These are phyloP conservation scores for Gymnobelideus leadbeateri DNA, from an alignment of 2,113 vertebrate species.

Conservation along the genomic window DNA sequence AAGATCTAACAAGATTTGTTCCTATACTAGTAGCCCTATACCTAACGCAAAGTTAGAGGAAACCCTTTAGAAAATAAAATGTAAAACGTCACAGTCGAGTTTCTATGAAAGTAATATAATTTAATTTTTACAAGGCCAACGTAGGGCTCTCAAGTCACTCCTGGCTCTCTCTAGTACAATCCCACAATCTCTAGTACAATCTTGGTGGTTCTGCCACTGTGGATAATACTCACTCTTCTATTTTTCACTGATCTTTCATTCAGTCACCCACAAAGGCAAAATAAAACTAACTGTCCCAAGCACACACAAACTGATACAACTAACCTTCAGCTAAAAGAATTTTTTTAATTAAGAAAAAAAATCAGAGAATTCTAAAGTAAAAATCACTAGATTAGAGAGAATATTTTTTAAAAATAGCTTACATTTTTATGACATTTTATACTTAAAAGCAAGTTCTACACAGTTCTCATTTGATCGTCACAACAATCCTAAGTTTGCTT, in stretches of 20 bases:
- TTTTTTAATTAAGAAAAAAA: not conserved
- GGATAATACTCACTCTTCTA: not conserved
- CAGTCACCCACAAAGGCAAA: not conserved
- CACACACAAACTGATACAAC: not conserved
- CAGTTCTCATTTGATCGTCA: not conserved
- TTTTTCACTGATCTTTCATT: not conserved
- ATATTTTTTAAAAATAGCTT: not conserved
- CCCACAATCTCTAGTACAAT: not conserved
- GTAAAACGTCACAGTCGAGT: slow-evolving; percentile 38
- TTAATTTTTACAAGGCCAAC: not conserved
- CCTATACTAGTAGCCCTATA: not conserved
- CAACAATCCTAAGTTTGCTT: not conserved
- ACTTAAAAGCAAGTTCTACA: not conserved
- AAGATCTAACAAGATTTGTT: slow-evolving; percentile 47
- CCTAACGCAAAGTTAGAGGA: slow-evolving; percentile 40
- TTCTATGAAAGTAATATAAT: not conserved
- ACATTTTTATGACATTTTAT: not conserved
- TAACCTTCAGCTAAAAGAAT: not conserved
- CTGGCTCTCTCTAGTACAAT: not conserved
- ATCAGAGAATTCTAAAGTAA: not conserved
- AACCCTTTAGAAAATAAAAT: slow-evolving; percentile 25
- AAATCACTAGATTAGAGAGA: not conserved
- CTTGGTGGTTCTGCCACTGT: slow-evolving; percentile 17
- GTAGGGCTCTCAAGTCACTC: not conserved
- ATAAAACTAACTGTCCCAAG: slow-evolving; percentile 40